These are phyloP conservation scores for Epirrhoe alternata DNA, from an alignment of 2,888 invertebrate species.

Conservation along the genomic window DNA sequence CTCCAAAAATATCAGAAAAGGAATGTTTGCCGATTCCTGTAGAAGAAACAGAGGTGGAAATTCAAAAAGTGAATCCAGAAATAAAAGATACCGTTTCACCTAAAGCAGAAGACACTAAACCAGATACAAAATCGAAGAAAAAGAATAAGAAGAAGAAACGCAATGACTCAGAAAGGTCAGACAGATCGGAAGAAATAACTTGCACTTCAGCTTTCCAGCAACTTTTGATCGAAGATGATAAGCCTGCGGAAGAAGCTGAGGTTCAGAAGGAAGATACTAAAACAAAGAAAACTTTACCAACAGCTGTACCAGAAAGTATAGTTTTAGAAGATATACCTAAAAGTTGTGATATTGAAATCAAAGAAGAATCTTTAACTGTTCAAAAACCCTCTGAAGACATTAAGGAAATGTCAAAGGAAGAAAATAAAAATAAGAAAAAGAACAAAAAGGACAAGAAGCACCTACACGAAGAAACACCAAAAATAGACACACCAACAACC, in stretches of 20 bases:
- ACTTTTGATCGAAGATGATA: constrained; percentile 52
- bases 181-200: constrained; percentile 61
- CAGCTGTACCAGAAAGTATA: constrained; percentile 14
- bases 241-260: constrained; percentile 33
- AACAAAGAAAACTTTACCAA: constrained; percentile 9
- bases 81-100: constrained; percentile 28
- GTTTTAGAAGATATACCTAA: background rate
- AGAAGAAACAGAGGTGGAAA: constrained; percentile 20
- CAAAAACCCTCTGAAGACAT: constrained; percentile 32
- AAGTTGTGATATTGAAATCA: constrained; percentile 19
- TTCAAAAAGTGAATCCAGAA: constrained; percentile 34
- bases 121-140: constrained; percentile 61
- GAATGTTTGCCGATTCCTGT: constrained; percentile 16
- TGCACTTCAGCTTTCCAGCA: constrained; percentile 68
- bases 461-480: constrained; percentile 34
- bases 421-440: constrained; percentile 50
- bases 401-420: constrained; percentile 22
- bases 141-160: constrained; percentile 77
- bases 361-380: background rate
- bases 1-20: constrained; percentile 26
- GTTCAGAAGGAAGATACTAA: constrained; percentile 29
- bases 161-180: constrained; percentile 70
- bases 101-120: constrained; percentile 43
- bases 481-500: constrained; percentile 3
- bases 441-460: constrained; percentile 54